Conservation (phyloP, 2,888 invertebrate genomes). For the Andrena haemorrhoa region DNA sequence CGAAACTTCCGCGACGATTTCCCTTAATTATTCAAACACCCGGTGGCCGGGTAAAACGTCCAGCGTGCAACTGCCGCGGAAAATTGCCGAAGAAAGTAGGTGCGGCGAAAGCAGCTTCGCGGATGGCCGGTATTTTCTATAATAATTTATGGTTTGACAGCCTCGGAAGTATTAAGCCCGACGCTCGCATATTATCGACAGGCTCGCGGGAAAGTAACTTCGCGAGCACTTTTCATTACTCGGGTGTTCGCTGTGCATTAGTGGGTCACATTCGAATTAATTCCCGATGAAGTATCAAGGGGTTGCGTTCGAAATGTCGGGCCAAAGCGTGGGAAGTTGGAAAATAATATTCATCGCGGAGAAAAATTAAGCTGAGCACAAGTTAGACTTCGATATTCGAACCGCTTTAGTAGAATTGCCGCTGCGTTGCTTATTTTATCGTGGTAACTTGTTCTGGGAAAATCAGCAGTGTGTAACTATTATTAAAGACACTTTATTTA, state of each 20-base stretch:
- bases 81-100: slow-evolving; percentile 14
- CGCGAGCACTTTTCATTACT: slow-evolving; percentile 30
- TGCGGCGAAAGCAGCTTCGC: slow-evolving; percentile 7
- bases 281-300: slow-evolving; percentile 20
- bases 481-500: not conserved
- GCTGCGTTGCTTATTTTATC: not conserved
- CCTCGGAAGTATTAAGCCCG: slow-evolving; percentile 37
- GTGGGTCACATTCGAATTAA: slow-evolving; percentile 4
- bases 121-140: slow-evolving; percentile 44
- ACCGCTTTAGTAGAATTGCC: not conserved
- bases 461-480: not conserved
- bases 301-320: not conserved
- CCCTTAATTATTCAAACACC: slow-evolving; percentile 47
- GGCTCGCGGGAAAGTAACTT: slow-evolving; percentile 21
- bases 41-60: not conserved
- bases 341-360: not conserved
- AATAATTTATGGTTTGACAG: slow-evolving; percentile 52
- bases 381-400: not conserved
- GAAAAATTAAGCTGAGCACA: too few species aligned
- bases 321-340: not conserved
- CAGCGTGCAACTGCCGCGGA: not conserved
- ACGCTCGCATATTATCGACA: slow-evolving; percentile 53
- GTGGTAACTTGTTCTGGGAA: not conserved
- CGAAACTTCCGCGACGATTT: slow-evolving; percentile 18
- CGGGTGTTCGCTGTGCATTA: slow-evolving; percentile 6